These are phyloP conservation scores for Pipistrellus pygmaeus DNA, from an alignment of 2,797 vertebrate species.

Conservation along the genomic window DNA sequence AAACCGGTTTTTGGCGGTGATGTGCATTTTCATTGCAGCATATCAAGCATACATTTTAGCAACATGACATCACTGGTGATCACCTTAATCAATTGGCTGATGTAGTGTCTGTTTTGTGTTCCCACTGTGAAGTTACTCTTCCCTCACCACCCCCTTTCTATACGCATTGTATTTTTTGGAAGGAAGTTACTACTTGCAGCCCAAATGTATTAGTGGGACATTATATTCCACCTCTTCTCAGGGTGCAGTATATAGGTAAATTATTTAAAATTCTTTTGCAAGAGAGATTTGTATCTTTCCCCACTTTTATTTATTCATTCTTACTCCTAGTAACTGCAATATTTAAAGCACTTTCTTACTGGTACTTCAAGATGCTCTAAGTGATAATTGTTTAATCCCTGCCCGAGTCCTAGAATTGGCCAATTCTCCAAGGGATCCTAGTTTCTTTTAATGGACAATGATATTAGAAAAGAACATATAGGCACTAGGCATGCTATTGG, in stretches of 20 bases:
- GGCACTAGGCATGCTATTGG: neutral
- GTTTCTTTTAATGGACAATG: neutral
- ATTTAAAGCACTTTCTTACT: neutral
- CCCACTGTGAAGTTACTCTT: neutral
- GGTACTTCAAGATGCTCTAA: neutral
- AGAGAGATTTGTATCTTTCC: neutral
- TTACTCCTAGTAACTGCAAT: neutral
- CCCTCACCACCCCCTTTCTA: neutral
- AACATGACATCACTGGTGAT: neutral
- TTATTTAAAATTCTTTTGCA: neutral
- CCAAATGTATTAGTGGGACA: neutral
- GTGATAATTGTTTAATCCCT: neutral
- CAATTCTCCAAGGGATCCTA: neutral
- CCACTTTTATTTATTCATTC: neutral
- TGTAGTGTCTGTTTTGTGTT: neutral
- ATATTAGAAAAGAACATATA: neutral
- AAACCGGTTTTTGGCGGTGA: neutral
- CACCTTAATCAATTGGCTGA: neutral
- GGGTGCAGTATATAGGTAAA: neutral
- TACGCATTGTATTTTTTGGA: neutral
- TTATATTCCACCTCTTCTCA: neutral
- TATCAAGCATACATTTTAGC: neutral
- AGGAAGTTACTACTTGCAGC: neutral
- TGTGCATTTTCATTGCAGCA: neutral
- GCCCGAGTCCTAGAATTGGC: neutral